phyloP scores from a whole-genome alignment of 2,113 vertebrate species.

The Galbula dea region DNA sequence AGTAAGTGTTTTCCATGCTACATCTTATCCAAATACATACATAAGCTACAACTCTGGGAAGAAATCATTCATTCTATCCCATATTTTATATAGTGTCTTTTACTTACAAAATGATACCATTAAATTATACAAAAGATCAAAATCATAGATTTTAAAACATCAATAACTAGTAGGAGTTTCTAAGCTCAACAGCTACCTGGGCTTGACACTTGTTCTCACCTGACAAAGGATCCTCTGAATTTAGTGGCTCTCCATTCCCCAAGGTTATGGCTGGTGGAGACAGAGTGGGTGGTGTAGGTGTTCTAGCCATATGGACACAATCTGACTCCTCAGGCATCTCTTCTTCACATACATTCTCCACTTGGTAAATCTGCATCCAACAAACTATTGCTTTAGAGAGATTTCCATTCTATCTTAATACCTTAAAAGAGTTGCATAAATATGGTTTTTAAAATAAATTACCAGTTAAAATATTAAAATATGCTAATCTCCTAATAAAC shows the following conservation, averaged over 20 bases:
- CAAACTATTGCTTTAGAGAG: constrained; percentile 62
- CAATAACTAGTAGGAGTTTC: neutral
- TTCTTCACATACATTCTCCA: constrained; percentile 78
- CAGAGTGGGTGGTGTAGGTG: constrained; percentile 71
- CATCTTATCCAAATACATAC: neutral
- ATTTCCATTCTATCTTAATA: constrained; percentile 49
- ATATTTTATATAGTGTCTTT: neutral
- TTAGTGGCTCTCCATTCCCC: constrained; percentile 74
- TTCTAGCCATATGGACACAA: constrained; percentile 70
- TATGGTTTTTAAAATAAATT: constrained; percentile 26
- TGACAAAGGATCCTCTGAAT: constrained; percentile 75
- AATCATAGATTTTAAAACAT: neutral
- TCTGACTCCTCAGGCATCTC: constrained; percentile 76
- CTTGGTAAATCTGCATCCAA: constrained; percentile 79
- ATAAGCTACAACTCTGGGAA: neutral
- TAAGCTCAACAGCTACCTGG: neutral
- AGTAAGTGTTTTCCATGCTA: neutral
- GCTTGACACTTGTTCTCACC: constrained; percentile 65
- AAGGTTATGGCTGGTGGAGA: constrained; percentile 76
- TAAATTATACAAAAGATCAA: neutral
- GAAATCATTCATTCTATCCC: neutral
- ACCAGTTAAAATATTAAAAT: neutral
- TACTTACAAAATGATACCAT: neutral
- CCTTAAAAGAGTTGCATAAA: constrained; percentile 45
- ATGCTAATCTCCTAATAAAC: neutral